A percentile compares a stretch with the other conserved stretches of the same genome.
Evolutionary conservation across 2,113 vertebrate genomes (phyloP).

Genomic region (Sinocyclocheilus anophthalmus): DNA sequence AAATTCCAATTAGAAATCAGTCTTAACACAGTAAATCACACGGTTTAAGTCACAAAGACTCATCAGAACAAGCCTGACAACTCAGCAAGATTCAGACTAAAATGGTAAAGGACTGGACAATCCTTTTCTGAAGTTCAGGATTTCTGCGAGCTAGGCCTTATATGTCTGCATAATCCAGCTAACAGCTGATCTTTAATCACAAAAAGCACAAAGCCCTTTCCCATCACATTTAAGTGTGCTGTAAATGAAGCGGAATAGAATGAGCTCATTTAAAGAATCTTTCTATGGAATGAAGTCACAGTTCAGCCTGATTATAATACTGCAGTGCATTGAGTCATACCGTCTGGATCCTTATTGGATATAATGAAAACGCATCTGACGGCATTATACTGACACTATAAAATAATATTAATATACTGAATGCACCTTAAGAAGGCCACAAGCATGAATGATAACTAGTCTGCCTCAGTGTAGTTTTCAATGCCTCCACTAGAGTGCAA

Average conservation of each 20-base stretch:
- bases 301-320: background rate
- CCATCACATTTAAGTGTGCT: background rate
- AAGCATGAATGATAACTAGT: background rate
- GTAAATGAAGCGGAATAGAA: conserved; percentile 41
- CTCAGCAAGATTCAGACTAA: conserved; percentile 9
- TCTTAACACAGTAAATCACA: background rate
- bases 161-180: too few species aligned
- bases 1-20: too few species aligned
- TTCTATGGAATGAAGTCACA: too few species aligned
- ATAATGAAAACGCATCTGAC: background rate
- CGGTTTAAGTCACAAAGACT: background rate
- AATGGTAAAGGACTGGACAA: background rate
- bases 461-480: background rate
- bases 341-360: background rate
- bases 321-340: background rate
- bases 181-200: background rate
- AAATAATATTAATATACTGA: background rate
- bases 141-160: too few species aligned
- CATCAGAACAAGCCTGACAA: background rate
- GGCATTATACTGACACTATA: background rate
- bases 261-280: too few species aligned
- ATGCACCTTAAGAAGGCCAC: too few species aligned
- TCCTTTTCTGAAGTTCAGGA: background rate
- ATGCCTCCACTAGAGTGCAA: conserved; percentile 25
- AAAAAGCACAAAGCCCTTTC: background rate